Evolutionary conservation across 2,113 vertebrate genomes (phyloP), one percentile per base, ranked within the genome.

Genomic region (Hippocampus guttulatus): DNA sequence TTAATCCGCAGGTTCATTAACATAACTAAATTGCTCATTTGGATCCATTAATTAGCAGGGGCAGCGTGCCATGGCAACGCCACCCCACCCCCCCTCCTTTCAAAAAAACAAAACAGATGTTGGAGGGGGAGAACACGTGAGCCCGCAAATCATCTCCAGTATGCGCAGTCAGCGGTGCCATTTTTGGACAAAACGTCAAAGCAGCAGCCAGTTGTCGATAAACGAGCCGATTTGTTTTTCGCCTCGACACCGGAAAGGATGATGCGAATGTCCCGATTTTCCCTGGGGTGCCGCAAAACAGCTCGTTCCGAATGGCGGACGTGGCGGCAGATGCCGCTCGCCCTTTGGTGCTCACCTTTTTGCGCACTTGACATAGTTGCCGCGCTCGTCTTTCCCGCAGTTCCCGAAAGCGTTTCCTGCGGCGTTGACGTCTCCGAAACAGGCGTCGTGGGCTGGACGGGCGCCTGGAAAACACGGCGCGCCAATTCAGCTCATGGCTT

Each of bases 341-440:
- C 8, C 15, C 8, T 51, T 72, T 55, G 8, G 7, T 8, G 3
- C 4, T 68, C 73, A 96, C 96, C 91, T 95, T 83, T 91, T 91
- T 2, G 88, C 84, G 27, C 95, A 98, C 45, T 94, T 95, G 78
- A 94, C 77, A 1, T 92, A 96, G 84, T 86, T 87, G 8, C 95
- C 94, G 0, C 91, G 81, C 21, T 84, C 81, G 60, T 96, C 94
- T 69, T 91, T 94, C 33, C 95, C 96, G 0, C 96, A 98, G 90
- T 98, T 96, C 23, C 96, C 96, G 0, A 94, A 95, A 47, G 92
- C 90, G 16, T 97, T 95, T 1, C 96, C 96, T 0, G 93, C 94
- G 1, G 93, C 93, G 65, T 98, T 98, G 83, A 96, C 93, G 0
- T 93, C 92, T 79, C 94, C 91, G 80, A 98, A 98, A 54, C 97